Base-by-base conservation (phyloP, 1,140 invertebrate species). In the Nasonia giraulti region DNA sequence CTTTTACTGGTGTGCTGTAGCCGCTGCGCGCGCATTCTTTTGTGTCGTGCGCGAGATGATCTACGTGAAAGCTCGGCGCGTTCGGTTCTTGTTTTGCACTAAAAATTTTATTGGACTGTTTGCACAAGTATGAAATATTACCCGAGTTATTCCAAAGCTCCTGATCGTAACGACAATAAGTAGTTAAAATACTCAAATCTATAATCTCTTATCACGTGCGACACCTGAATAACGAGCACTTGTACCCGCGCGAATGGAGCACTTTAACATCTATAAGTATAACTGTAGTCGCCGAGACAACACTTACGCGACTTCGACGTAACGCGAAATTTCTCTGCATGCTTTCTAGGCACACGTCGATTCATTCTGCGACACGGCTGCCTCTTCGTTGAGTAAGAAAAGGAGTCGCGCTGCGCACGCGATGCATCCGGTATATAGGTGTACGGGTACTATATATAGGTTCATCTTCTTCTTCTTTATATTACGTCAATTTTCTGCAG, bases 341-440 rank as follows among this genome's bases (percentile, higher is more conserved):
- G 91, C 91, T 92, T 92, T 92, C 91, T 92, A 92, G 91, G 88
- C 90, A 92, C 91, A 90, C 89, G 90, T 91, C 89, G 85, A 83
- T 23, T 62, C 5, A 62, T 87, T 86, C 86, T 83, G 86, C 88
- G 86, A 20, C 75, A 44, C 17, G 14, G 31, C 75, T 8, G n/a
- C 20, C 1, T 5, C 55, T 27, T 0, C 1, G n/a, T 77, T 40
- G 74, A 75, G 40, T 47, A 73, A 73, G 31, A 73, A 73, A 33
- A 73, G 5, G 12, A 73, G 4, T 17, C 10, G n/a, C 10, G n/a
- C n/a, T 31, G 74, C 3, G 74, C 75, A 77, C 75, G 40, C 40
- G 37, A 40, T n/a, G 27, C 73, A 75, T 37, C 73, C 37, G 44
- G 10, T 74, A 62, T 74, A 62, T n/a, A 14, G 0, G 20, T 7